Conservation (phyloP, 2,797 vertebrate species). For the Florisuga fusca region DNA sequence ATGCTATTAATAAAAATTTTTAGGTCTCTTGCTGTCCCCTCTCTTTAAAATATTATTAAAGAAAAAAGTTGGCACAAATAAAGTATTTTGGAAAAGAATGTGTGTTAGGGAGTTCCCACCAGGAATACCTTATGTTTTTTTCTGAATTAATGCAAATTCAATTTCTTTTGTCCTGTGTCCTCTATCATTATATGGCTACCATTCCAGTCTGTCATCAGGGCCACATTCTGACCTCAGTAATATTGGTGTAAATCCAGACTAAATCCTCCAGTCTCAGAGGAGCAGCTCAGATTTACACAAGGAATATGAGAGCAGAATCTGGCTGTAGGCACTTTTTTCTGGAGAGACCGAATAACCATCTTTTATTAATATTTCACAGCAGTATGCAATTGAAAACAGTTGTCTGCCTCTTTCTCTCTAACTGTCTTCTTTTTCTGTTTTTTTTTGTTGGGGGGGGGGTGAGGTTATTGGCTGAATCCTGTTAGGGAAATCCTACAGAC, state of each 20-base stretch:
- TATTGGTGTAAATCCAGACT: slow-evolving; percentile 62
- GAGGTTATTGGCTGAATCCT: slow-evolving; percentile 61
- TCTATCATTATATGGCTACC: slow-evolving; percentile 8
- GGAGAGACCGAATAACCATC: slow-evolving; percentile 64
- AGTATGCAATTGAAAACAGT: slow-evolving; percentile 76
- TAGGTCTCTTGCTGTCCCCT: background rate
- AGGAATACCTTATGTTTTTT: background rate
- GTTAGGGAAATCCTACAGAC: slow-evolving; percentile 70
- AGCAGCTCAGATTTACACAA: slow-evolving; percentile 60
- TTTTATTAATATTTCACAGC: slow-evolving; percentile 74
- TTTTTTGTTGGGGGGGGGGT: background rate
- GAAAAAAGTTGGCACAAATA: background rate
- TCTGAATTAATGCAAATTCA: background rate
- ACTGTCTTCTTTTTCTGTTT: background rate
- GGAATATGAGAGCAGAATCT: slow-evolving; percentile 57
- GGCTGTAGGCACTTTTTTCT: slow-evolving; percentile 50
- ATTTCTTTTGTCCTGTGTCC: slow-evolving; percentile 4
- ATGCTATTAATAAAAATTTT: background rate
- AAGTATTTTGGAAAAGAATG: background rate
- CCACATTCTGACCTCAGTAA: slow-evolving; percentile 42
- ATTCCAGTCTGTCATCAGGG: slow-evolving; percentile 20
- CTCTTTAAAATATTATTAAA: background rate
- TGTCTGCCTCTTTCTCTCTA: background rate
- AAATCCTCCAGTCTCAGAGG: slow-evolving; percentile 55
- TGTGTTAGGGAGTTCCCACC: background rate